These are phyloP conservation scores for Sebastes miniatus DNA, from an alignment of 2,797 vertebrate genomes.

Conservation along the genomic window DNA sequence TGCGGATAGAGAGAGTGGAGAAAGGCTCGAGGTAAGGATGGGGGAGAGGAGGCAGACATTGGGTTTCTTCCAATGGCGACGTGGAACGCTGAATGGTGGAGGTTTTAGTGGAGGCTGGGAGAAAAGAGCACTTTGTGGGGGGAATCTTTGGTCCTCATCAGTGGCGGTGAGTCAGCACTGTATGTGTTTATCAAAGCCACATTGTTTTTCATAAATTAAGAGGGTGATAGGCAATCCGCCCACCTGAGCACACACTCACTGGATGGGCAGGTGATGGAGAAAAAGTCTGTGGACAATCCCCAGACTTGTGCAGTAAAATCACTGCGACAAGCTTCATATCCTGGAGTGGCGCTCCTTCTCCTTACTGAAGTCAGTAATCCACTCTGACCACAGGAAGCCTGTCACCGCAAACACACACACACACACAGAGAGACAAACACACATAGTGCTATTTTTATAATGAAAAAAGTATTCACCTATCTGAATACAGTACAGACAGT, in stretches of 20 bases:
- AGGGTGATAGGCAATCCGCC: constrained; percentile 23
- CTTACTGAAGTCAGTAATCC: constrained; percentile 76
- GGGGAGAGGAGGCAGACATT: constrained; percentile 97
- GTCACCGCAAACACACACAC: constrained; percentile 62
- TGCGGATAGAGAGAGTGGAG: constrained; percentile 85
- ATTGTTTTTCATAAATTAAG: constrained; percentile 26
- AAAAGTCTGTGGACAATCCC: constrained; percentile 28
- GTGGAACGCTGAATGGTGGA: constrained; percentile 60
- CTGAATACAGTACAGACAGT: constrained; percentile 14
- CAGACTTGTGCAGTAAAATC: constrained; percentile 54
- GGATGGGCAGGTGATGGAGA: constrained; percentile 34
- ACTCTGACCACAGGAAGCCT: constrained; percentile 78
- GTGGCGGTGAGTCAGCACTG: constrained; percentile 27
- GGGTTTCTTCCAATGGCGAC: constrained; percentile 82
- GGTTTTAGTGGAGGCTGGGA: constrained; percentile 43
- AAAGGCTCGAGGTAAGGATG: constrained; percentile 92
- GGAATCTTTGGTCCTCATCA: constrained; percentile 51
- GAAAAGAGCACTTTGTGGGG: background rate
- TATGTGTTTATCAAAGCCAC: constrained; percentile 3
- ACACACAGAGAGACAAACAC: constrained; percentile 32
- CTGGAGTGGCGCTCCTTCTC: constrained; percentile 63
- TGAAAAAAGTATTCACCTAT: constrained; percentile 13
- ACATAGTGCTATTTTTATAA: constrained; percentile 27
- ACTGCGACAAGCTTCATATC: constrained; percentile 72
- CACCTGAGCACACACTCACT: constrained; percentile 42